phyloP scores from a whole-genome alignment of 2,888 invertebrate genomes.

The Lepidochitona cinerea region DNA sequence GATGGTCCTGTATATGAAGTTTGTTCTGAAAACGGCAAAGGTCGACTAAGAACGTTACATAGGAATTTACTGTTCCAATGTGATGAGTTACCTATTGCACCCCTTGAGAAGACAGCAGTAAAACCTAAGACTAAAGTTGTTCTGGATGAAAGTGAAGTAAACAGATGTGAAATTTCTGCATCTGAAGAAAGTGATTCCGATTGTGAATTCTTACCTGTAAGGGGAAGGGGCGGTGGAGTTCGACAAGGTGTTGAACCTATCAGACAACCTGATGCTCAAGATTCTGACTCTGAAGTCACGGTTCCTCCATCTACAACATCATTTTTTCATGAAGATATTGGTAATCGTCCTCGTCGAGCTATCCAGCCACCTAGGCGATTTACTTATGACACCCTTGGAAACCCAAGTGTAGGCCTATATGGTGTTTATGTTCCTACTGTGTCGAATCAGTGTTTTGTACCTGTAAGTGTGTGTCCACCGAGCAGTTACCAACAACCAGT shows the following conservation, averaged over 20 bases:
- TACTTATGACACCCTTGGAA: neutral
- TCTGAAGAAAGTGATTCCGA: neutral
- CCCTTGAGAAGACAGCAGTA: neutral
- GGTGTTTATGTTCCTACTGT: too few relatives aligned
- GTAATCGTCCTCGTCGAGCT: too few relatives aligned
- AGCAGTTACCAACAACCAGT: too few relatives aligned
- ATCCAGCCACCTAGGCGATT: neutral
- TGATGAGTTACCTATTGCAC: conserved; percentile 19
- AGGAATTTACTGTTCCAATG: conserved; percentile 27
- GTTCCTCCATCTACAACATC: too few relatives aligned
- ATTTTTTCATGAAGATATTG: too few relatives aligned
- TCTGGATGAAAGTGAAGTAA: neutral
- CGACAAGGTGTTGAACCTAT: neutral
- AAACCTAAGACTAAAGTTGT: neutral
- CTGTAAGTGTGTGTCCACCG: too few relatives aligned
- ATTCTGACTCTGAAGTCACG: neutral
- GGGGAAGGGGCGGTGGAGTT: neutral
- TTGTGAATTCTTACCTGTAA: neutral
- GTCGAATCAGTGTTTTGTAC: too few relatives aligned
- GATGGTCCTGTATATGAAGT: conserved; percentile 19
- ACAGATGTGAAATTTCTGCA: neutral
- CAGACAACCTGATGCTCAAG: neutral
- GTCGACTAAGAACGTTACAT: conserved; percentile 17
- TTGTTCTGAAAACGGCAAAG: conserved; percentile 18
- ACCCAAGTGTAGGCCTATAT: neutral